Percentiles rank a stretch among this genome's conserved stretches.
These are phyloP conservation scores for Gymnorhina tibicen DNA, from an alignment of 2,113 vertebrate genomes.

Conservation along the genomic window DNA sequence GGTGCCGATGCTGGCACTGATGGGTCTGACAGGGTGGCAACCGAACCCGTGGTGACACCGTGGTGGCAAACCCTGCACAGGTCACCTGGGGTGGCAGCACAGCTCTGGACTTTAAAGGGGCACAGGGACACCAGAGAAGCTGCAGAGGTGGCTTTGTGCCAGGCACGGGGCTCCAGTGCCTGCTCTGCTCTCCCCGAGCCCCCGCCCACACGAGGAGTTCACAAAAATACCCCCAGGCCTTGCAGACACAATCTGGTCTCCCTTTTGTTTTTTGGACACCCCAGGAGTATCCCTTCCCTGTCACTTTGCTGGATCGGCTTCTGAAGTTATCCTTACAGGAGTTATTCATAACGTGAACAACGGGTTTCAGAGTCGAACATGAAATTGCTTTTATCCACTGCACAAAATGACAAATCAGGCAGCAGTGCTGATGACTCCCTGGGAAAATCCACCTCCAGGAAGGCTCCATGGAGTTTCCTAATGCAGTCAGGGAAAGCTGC, in stretches of 20 bases:
- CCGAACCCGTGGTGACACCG: not conserved
- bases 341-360: constrained; percentile 18
- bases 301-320: not conserved
- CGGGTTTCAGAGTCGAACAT: not conserved
- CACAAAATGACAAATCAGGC: not conserved
- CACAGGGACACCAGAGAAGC: not conserved
- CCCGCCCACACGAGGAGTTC: not conserved
- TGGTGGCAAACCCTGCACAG: not conserved
- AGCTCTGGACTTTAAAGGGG: not conserved
- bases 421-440: not conserved
- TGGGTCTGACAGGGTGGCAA: not conserved
- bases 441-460: not conserved
- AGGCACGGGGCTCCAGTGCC: not conserved
- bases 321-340: not conserved
- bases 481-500: not conserved
- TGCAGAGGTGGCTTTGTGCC: not conserved
- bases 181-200: not conserved
- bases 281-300: not conserved
- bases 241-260: not conserved
- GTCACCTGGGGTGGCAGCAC: not conserved
- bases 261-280: not conserved
- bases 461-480: not conserved
- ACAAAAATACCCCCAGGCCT: not conserved
- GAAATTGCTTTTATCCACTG: constrained; percentile 31
- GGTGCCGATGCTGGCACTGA: not conserved